phyloP scores from a whole-genome alignment of 2,113 vertebrate genomes.

The Nematolebias whitei region DNA sequence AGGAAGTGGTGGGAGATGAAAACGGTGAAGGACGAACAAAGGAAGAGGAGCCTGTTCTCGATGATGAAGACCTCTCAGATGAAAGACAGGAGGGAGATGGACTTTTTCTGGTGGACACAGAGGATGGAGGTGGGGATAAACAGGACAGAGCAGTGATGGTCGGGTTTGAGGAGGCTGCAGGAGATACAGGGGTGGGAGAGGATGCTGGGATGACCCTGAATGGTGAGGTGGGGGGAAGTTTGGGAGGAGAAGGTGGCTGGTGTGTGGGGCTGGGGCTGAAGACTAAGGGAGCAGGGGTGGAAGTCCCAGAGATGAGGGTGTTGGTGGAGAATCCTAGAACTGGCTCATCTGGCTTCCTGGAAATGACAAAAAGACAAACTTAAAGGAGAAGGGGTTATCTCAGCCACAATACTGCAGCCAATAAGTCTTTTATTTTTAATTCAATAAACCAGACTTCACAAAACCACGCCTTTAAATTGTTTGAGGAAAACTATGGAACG shows the following conservation, averaged over 20 bases:
- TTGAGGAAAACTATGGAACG: too few relatives aligned
- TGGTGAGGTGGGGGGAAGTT: slow-evolving; percentile 29
- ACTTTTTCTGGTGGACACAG: slow-evolving; percentile 23
- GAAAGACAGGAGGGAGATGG: slow-evolving; percentile 59
- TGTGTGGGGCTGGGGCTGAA: slow-evolving; percentile 36
- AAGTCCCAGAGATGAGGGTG: background rate
- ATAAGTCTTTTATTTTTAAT: too few relatives aligned
- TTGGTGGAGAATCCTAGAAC: background rate
- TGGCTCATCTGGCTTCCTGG: slow-evolving; percentile 25
- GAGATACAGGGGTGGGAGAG: slow-evolving; percentile 54
- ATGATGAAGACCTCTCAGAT: slow-evolving; percentile 34
- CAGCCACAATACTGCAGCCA: background rate
- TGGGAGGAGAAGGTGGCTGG: slow-evolving; percentile 42
- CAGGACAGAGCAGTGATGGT: slow-evolving; percentile 17
- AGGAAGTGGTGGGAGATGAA: slow-evolving; percentile 63
- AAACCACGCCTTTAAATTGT: too few relatives aligned
- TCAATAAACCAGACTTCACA: too few relatives aligned
- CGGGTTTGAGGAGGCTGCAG: slow-evolving; percentile 35
- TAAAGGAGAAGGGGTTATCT: background rate
- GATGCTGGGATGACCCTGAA: slow-evolving; percentile 29
- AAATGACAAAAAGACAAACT: slow-evolving; percentile 6
- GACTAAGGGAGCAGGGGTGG: slow-evolving; percentile 16
- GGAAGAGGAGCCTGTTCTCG: slow-evolving; percentile 6
- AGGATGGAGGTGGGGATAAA: slow-evolving; percentile 34
- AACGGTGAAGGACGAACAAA: slow-evolving; percentile 47